Percentiles rank a stretch among this genome's conserved stretches.
phyloP scores from a whole-genome alignment of 2,797 vertebrate species.

The Apogon talboti region DNA sequence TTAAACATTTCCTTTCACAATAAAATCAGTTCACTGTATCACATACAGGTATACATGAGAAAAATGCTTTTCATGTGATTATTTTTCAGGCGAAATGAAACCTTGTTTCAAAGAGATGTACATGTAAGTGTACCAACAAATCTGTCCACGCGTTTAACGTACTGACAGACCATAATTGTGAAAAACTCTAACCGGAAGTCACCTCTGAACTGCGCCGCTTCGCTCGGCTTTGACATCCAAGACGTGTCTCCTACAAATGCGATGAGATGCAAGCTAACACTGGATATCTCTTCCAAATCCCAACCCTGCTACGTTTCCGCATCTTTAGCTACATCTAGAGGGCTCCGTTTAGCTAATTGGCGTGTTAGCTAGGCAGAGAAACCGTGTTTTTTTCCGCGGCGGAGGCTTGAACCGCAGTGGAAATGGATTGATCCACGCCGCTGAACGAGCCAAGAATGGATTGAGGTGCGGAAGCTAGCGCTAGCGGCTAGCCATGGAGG shows the following conservation, averaged over 20 bases:
- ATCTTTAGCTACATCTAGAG: rapidly evolving
- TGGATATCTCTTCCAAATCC: background rate
- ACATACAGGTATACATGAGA: too few species aligned
- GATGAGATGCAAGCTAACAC: constrained; percentile 58
- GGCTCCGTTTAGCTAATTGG: background rate
- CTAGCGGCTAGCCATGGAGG: constrained; percentile 67
- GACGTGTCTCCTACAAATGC: constrained; percentile 55
- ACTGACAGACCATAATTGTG: constrained; percentile 33
- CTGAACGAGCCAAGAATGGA: constrained; percentile 46
- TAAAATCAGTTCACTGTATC: too few species aligned
- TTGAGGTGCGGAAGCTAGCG: constrained; percentile 65
- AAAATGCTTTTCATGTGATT: too few species aligned
- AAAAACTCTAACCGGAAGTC: constrained; percentile 34
- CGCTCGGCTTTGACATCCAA: constrained; percentile 20
- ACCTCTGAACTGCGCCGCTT: background rate
- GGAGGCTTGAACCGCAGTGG: constrained; percentile 16
- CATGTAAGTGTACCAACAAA: too few species aligned
- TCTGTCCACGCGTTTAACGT: too few species aligned
- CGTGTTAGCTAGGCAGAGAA: rapidly evolving
- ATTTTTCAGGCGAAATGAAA: too few species aligned
- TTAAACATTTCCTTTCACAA: too few species aligned
- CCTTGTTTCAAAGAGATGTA: too few species aligned
- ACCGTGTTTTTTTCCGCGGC: background rate
- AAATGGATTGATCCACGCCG: constrained; percentile 45
- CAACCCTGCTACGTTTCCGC: background rate